Evolutionary conservation across 1,140 invertebrate genomes (phyloP), one percentile per base, ranked within the genome.

Genomic region (Periplaneta americana): DNA sequence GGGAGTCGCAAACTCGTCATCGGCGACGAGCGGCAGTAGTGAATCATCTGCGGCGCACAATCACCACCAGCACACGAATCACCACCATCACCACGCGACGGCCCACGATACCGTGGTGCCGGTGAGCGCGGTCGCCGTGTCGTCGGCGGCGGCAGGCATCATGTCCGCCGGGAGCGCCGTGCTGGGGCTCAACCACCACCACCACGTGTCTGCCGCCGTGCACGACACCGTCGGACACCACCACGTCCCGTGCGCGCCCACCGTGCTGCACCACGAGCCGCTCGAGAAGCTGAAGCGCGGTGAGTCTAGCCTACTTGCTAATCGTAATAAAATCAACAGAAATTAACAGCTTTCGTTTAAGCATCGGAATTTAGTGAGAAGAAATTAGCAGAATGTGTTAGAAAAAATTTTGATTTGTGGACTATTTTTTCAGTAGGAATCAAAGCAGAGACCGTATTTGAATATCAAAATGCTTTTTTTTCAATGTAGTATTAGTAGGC

Each of bases 281-380:
- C 87, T 96, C 76, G 94, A 96, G 89, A 96, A 95, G 88, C 90
- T 96, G 83, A 95, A 95, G 93, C 91, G 94, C 93, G 91, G 92
- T 95, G 89, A 93, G 92, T 93, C 86, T 74, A 75, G 31, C 22
- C 39, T 17, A 22, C n/a, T n/a, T n/a, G n/a, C n/a, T n/a, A n/a
- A n/a, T n/a, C n/a, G n/a, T n/a, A n/a, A n/a, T n/a, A n/a, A n/a
- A n/a, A n/a, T n/a, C n/a, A n/a, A n/a, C n/a, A n/a, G n/a, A n/a
- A n/a, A n/a, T n/a, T n/a, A n/a, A n/a, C n/a, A n/a, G n/a, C n/a
- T n/a, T n/a, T n/a, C n/a, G n/a, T n/a, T n/a, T n/a, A n/a, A n/a
- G n/a, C n/a, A n/a, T n/a, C n/a, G n/a, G n/a, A n/a, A n/a, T n/a
- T n/a, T n/a, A n/a, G n/a, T n/a, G n/a, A n/a, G n/a, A n/a, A n/a